Evolutionary conservation across 2,888 invertebrate genomes (phyloP).

Genomic region (Stomorhina lunata): DNA sequence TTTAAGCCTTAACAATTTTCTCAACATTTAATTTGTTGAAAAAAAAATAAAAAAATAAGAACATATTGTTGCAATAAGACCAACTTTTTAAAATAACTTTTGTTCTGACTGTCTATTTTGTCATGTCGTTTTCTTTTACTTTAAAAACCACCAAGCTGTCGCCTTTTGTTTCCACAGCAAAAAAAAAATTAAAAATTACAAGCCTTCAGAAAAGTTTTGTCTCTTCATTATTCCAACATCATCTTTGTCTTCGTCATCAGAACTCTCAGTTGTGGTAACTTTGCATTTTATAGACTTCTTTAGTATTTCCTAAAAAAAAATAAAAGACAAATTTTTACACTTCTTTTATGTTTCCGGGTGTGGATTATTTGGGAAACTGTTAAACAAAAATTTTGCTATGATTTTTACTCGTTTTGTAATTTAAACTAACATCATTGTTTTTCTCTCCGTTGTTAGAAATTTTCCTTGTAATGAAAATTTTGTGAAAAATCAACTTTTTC

Average conservation of each 20-base stretch:
- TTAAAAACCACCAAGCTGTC: constrained; percentile 64
- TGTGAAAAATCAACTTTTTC: constrained; percentile 15
- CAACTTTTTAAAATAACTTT: constrained; percentile 61
- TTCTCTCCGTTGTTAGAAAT: background rate
- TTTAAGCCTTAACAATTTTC: background rate
- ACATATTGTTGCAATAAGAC: constrained; percentile 61
- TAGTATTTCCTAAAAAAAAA: constrained; percentile 20
- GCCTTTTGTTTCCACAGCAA: constrained; percentile 53
- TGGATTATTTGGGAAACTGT: constrained; percentile 29
- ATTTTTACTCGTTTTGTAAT: constrained; percentile 14
- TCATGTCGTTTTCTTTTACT: constrained; percentile 57
- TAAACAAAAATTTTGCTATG: constrained; percentile 2
- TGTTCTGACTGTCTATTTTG: constrained; percentile 54
- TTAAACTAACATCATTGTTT: constrained; percentile 41
- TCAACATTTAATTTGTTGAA: constrained; percentile 44
- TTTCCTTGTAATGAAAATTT: constrained; percentile 23
- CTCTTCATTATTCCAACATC: constrained; percentile 75
- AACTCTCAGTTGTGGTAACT: constrained; percentile 61
- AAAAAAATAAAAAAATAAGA: constrained; percentile 24
- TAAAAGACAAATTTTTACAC: constrained; percentile 49
- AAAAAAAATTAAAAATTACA: constrained; percentile 72
- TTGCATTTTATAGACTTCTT: constrained; percentile 59
- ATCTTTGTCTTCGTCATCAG: constrained; percentile 22
- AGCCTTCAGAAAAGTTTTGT: constrained; percentile 77
- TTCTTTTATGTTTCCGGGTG: constrained; percentile 49